These are phyloP conservation scores for Trigoniulus corallinus DNA, from an alignment of 1,140 invertebrate species.

Conservation along the genomic window DNA sequence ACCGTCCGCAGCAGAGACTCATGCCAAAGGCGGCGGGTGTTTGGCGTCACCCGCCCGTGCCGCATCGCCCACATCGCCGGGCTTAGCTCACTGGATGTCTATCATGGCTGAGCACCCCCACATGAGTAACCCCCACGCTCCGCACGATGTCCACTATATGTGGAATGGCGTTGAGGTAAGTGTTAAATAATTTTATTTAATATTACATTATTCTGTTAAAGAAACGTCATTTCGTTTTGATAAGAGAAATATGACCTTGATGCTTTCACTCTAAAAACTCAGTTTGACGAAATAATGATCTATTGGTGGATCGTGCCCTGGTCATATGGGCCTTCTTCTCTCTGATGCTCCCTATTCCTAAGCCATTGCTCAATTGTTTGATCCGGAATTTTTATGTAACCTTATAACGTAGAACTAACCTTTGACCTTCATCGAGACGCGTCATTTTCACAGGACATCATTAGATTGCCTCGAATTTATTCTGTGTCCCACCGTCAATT, in stretches of 20 bases:
- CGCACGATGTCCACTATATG: conserved; percentile 42
- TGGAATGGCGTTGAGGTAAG: conserved; percentile 47
- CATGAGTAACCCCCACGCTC: conserved; percentile 37
- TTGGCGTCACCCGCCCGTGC: conserved; percentile 27
- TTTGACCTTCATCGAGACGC: too few relatives aligned
- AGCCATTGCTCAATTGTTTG: too few relatives aligned
- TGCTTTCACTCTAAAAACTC: conserved; percentile 1
- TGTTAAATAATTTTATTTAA: conserved; percentile 6
- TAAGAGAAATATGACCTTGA: conserved; percentile 7
- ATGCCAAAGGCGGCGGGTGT: conserved; percentile 10
- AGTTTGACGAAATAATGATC: too few relatives aligned
- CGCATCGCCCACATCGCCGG: conserved; percentile 25
- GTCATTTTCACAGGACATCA: too few relatives aligned
- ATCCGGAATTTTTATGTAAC: too few relatives aligned
- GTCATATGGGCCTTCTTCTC: too few relatives aligned
- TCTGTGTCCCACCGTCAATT: too few relatives aligned
- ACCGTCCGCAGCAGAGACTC: conserved; percentile 17
- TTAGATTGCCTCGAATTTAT: too few relatives aligned
- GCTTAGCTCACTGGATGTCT: conserved; percentile 62
- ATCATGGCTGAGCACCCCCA: conserved; percentile 53
- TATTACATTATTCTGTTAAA: conserved; percentile 3
- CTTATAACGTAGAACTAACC: too few relatives aligned
- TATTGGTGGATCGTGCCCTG: too few relatives aligned
- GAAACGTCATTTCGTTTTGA: conserved; percentile 7
- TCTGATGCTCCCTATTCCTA: too few relatives aligned